Conservation (phyloP, 1,140 invertebrate species). For the Philopotamus ludificatus region DNA sequence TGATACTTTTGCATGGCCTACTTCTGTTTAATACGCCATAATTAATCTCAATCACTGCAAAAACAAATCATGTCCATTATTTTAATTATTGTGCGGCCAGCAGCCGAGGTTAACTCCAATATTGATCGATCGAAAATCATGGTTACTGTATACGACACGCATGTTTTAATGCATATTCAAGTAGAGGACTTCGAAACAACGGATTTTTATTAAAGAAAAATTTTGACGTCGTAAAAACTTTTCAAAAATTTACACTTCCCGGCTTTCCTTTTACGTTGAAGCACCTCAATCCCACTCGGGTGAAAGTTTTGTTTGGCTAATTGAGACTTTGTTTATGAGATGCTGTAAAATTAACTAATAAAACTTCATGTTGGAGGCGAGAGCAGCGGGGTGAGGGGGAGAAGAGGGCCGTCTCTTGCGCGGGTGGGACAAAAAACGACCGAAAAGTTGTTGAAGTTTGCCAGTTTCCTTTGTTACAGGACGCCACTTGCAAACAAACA, state of each 20-base stretch:
- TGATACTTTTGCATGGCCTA: too few relatives aligned
- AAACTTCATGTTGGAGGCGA: constrained; percentile 16
- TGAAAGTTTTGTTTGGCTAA: constrained; percentile 30
- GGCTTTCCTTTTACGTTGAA: neutral
- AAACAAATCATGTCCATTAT: too few relatives aligned
- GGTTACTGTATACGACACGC: too few relatives aligned
- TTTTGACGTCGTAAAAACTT: constrained; percentile 29
- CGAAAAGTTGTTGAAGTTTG: constrained; percentile 7
- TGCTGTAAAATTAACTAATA: constrained; percentile 33
- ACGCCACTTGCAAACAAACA: constrained; percentile 8
- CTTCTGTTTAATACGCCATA: too few relatives aligned
- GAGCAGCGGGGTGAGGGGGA: neutral
- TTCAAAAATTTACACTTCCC: constrained; percentile 6
- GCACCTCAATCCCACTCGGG: constrained; percentile 4
- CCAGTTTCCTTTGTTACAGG: constrained; percentile 3
- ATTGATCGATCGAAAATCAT: too few relatives aligned
- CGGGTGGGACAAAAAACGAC: constrained; percentile 11
- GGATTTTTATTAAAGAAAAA: too few relatives aligned
- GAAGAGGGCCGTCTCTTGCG: neutral
- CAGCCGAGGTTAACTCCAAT: too few relatives aligned
- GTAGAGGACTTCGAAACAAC: too few relatives aligned
- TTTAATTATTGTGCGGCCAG: too few relatives aligned
- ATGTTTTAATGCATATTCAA: too few relatives aligned
- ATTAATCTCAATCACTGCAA: too few relatives aligned
- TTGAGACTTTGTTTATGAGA: constrained; percentile 31